Evolutionary conservation across 1,140 invertebrate species (phyloP).

Genomic region (Eriosoma lanigerum): DNA sequence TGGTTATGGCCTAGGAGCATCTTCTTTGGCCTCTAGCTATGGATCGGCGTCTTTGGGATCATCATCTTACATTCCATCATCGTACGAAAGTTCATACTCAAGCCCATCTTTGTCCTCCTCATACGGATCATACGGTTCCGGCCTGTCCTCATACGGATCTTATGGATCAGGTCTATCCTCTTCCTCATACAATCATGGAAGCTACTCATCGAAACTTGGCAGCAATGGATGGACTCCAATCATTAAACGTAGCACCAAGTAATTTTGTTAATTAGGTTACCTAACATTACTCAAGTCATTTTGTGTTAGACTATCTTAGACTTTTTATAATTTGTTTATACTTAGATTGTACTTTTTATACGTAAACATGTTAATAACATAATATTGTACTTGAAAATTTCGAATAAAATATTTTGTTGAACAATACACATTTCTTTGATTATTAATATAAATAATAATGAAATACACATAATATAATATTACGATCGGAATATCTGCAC

Average conservation of each 20-base stretch:
- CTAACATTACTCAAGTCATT: neutral
- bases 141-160: neutral
- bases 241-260: conserved; percentile 11
- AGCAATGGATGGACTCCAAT: conserved; percentile 26
- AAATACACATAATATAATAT: too few species aligned
- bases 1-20: too few species aligned
- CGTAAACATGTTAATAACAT: neutral
- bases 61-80: too few species aligned
- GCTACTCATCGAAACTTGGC: conserved; percentile 29
- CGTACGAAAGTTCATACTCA: neutral
- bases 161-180: neutral
- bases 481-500: neutral
- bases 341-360: conserved; percentile 33
- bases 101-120: neutral
- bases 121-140: conserved; percentile 19
- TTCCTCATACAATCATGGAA: neutral
- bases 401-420: conserved; percentile 40
- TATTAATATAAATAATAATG: too few species aligned
- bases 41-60: too few species aligned
- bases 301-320: neutral
- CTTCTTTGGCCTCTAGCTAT: too few species aligned
- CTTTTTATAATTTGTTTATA: conserved; percentile 17
- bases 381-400: neutral
- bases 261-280: neutral
- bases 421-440: neutral